Evolutionary conservation across 92 coral and sea anemone species (phyloP), one percentile per base, ranked within the genome.

Genomic region (Paramuricea clavata): DNA sequence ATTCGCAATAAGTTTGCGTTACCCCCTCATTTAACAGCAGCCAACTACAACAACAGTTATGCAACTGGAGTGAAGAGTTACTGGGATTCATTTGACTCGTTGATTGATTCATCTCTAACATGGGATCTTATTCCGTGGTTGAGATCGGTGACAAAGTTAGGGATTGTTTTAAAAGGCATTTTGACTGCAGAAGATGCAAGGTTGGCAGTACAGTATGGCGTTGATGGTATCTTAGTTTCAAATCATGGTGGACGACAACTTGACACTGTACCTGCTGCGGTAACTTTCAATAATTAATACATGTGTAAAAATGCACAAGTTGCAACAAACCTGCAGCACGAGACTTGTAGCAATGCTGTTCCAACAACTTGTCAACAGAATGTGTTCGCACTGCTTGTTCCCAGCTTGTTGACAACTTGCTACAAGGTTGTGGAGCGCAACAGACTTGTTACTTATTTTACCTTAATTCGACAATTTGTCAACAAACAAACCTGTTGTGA

Each of bases 1-100:
- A 52, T 82, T 60, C 50, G 91, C 41, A 88, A 81, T 60, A 88
- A 81, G 12, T 69, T 80, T 54, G 39, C 83, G 15, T 69, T 87
- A n/a, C 91, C 91, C 2, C 83, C 43, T 73, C 91, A 81, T 74
- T 49, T 82, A 41, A 61, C 83, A 10, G 21, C 73, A 49, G 56
- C 79, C 16, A 88, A 71, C 31, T n/a, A n/a, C n/a, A n/a, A n/a
- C n/a, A n/a, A n/a, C n/a, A n/a, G n/a, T n/a, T n/a, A n/a, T n/a
- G 54, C 49, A 36, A 71, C 77, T n/a, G 54, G 49, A 10, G 77
- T 35, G 22, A 71, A 71, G 31, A 78, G 72, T 56, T 32, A 19
- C 12, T 71, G 56, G 5, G 56, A n/a, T n/a, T n/a, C 27, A 83
- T 93, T n/a, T n/a, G n/a, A n/a, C n/a, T n/a, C 74, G 60, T 91